Base-by-base conservation (phyloP, 2,888 invertebrate genomes). In the Drosophila niveifrons region DNA sequence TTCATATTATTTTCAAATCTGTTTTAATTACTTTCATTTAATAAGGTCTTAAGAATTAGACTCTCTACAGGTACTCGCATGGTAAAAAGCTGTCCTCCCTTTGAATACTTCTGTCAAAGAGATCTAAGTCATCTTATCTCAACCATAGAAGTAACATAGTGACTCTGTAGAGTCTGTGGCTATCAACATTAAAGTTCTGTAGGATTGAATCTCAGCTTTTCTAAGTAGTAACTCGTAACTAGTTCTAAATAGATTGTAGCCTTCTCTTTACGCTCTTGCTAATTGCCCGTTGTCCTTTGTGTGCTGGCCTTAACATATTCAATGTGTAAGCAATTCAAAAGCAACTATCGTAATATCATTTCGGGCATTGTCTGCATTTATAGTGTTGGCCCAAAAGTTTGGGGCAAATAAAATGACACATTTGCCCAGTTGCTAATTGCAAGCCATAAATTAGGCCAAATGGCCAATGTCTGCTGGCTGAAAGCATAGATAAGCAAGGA, bases 361-460 rank as follows among this genome's bases (percentile, higher is more conserved):
- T 52, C 11, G 31, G 62, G 63, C 50, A 66, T 66, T 55, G 72
- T 59, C 56, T 56, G 17, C 74, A 55, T 44, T 73, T 78, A 62
- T 69, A 66, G 68, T 68, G 66, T 63, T 62, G 46, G 70, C 53
- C 48, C 48, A 43, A 51, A 51, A 67, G 57, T 65, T 66, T 64
- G 63, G 59, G 76, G 58, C 68, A 67, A 70, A 83, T 83, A 70
- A 83, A 75, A 78, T 72, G 66, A 81, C 78, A 86, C 76, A 87
- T 81, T 82, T 81, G 82, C 82, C 77, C 78, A 76, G 78, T 66
- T 87, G 72, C 82, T 82, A 82, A 82, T 82, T 82, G 87, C 87
- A 75, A 66, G 84, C 71, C 66, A 87, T 82, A 82, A 82, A 84
- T 87, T 87, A 84, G 63, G 66, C 59, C 62, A 57, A 61, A 52